phyloP scores from a whole-genome alignment of 2,888 invertebrate species.

The Cheilosia variabilis region DNA sequence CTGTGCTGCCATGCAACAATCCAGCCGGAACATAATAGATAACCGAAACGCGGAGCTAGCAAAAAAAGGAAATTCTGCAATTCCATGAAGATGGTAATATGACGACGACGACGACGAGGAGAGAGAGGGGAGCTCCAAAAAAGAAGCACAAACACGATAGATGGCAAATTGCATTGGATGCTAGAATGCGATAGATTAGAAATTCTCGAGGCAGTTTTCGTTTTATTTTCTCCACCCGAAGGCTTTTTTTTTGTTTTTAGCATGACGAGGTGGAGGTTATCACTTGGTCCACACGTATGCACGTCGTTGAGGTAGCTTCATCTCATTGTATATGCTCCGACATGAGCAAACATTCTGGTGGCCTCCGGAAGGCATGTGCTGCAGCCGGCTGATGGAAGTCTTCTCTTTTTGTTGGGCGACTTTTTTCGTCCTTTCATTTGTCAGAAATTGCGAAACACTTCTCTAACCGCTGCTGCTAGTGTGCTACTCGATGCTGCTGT shows the following conservation, averaged over 20 bases:
- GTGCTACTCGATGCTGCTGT: constrained; percentile 26
- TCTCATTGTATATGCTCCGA: constrained; percentile 2
- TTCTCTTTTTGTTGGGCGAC: constrained; percentile 8
- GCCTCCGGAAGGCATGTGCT: constrained; percentile 42
- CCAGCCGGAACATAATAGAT: constrained; percentile 71
- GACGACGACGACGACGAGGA: constrained; percentile 16
- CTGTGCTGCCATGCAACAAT: constrained; percentile 73
- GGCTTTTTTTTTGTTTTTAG: neutral
- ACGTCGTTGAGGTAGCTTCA: constrained; percentile 53
- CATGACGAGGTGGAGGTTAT: constrained; percentile 11
- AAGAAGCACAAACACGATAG: neutral
- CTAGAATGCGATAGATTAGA: constrained; percentile 69
- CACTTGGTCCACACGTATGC: constrained; percentile 50
- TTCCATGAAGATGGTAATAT: constrained; percentile 59
- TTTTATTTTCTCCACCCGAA: constrained; percentile 17
- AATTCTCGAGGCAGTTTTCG: constrained; percentile 59
- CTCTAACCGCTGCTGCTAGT: constrained; percentile 20
- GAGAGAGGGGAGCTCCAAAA: constrained; percentile 7
- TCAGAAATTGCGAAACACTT: constrained; percentile 50
- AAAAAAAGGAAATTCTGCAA: constrained; percentile 15
- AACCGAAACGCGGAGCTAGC: constrained; percentile 52
- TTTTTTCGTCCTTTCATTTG: constrained; percentile 55
- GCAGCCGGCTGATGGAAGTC: constrained; percentile 36
- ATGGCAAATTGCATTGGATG: constrained; percentile 43
- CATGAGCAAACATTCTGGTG: constrained; percentile 16